Base-by-base conservation (phyloP, 2,888 invertebrate genomes). In the Acutogordius australiensis region DNA sequence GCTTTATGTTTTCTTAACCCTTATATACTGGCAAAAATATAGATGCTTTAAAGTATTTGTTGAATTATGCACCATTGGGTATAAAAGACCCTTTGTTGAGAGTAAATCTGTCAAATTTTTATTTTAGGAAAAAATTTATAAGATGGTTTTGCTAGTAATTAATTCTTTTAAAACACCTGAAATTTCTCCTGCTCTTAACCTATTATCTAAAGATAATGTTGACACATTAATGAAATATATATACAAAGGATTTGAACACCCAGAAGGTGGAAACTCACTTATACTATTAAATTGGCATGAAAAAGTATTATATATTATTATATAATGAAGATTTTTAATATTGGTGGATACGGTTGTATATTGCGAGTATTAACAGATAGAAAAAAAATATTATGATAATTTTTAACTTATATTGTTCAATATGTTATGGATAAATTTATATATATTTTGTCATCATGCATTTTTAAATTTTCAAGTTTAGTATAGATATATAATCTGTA, bases 281-380 rank as follows among this genome's bases (percentile, higher is more conserved):
- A 51, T 51, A 23, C 26, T 51, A n/a, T 51, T 51, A 23, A 51
- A 51, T 51, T 51, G 51, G 51, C 51, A 51, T 51, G 51, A 51
- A 51, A 51, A 51, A 23, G 51, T 51, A 4, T 23, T 21, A 4
- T 21, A n/a, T 21, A n/a, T 21, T 23, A 21, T 51, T n/a, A n/a
- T n/a, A 51, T 23, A 37, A 37, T 37, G 18, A n/a, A 51, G 51
- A 51, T 51, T 21, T 51, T 51, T 51, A 23, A 8, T 23, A 23
- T 51, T 21, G 23, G 18, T 51, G 51, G 51, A 23, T 51, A 51
- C 23, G 51, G 51, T n/a, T n/a, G 51, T 23, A 51, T 51, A 51
- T 4, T 51, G 23, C 8, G 51, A 4, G 23, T 23, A 21, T n/a
- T 51, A 23, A 51, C 51, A 21, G 51, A 51, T 51, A 8, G 51